Evolutionary conservation across 1,140 invertebrate species (phyloP), one percentile per base, ranked within the genome.

Genomic region (Acromyrmex charruanus): DNA sequence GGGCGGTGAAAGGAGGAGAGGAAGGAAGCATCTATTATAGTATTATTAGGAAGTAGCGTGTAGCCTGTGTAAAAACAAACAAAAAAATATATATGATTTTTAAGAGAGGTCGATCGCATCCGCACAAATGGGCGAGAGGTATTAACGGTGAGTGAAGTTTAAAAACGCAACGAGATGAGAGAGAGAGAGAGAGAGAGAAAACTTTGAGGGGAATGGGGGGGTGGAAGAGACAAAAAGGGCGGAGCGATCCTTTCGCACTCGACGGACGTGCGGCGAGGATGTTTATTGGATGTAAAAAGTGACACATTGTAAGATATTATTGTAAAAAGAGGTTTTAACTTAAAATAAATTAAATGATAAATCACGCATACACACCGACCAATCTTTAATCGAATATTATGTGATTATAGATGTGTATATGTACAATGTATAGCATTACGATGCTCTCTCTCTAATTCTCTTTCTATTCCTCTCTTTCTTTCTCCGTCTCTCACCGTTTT

Each of bases 301-400:
- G 93, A 93, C 87, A 93, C 86, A 91, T 94, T 95, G 95, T 95
- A 95, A 95, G 91, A 95, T 95, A 95, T 93, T 92, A 95, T 95
- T 95, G 95, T 95, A 95, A 95, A 95, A 94, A 95, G 94, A 94
- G 89, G 92, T 95, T 95, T 95, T 95, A 95, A 95, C 93, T 95
- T 95, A 95, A 95, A 95, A 95, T 95, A 95, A 95, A 95, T 95
- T 95, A 95, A 95, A 95, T 93, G 92, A 95, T 95, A 95, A 94
- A 95, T 94, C 90, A 93, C 92, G 91, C 89, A 91, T 88, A 91
- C 81, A 79, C 53, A 85, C 71, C 71, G 59, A 89, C 86, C 85
- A 89, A 87, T 89, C 86, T 89, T 89, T 89, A 85, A 85, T 87
- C 79, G 86, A 75, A 58, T 77, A 88, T 84, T 71, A 87, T 84